Conservation (phyloP, 1,140 invertebrate species). For the Drosophila kohkoa region DNA sequence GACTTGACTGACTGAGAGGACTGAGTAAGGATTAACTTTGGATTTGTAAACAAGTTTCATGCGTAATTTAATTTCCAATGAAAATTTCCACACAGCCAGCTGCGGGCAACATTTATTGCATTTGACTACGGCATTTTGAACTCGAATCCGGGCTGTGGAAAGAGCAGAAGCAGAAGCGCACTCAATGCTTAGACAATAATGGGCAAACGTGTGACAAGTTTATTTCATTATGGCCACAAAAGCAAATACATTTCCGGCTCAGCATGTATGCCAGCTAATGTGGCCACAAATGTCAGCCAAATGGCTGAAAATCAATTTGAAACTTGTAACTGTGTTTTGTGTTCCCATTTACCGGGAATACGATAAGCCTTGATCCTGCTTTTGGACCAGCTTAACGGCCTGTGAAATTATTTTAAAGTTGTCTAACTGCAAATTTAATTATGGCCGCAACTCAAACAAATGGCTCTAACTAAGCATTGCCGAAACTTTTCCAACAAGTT, state of each 20-base stretch:
- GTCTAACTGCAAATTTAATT: constrained; percentile 60
- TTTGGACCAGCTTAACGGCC: constrained; percentile 33
- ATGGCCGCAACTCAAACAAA: constrained; percentile 69
- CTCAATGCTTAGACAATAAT: constrained; percentile 17
- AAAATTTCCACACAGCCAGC: constrained; percentile 47
- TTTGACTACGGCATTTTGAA: constrained; percentile 36
- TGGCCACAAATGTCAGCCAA: constrained; percentile 43
- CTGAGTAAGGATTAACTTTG: constrained; percentile 67
- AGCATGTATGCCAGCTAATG: constrained; percentile 1
- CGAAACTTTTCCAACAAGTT: constrained; percentile 34
- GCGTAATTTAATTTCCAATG: constrained; percentile 79
- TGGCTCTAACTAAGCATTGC: constrained; percentile 67
- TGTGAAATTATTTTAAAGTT: constrained; percentile 63
- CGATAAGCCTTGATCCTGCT: neutral
- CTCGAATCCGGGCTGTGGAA: too few relatives aligned
- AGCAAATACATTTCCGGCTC: constrained; percentile 44
- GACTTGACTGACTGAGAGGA: constrained; percentile 11
- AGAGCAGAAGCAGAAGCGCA: constrained; percentile 2
- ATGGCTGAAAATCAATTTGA: constrained; percentile 59
- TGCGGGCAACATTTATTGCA: constrained; percentile 50
- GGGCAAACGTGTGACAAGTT: constrained; percentile 65
- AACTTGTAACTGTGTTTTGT: neutral
- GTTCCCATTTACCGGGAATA: neutral
- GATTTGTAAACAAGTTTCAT: constrained; percentile 78
- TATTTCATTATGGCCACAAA: constrained; percentile 68